Evolutionary conservation across 1,140 invertebrate genomes (phyloP).

Genomic region (Pomacea maculata): DNA sequence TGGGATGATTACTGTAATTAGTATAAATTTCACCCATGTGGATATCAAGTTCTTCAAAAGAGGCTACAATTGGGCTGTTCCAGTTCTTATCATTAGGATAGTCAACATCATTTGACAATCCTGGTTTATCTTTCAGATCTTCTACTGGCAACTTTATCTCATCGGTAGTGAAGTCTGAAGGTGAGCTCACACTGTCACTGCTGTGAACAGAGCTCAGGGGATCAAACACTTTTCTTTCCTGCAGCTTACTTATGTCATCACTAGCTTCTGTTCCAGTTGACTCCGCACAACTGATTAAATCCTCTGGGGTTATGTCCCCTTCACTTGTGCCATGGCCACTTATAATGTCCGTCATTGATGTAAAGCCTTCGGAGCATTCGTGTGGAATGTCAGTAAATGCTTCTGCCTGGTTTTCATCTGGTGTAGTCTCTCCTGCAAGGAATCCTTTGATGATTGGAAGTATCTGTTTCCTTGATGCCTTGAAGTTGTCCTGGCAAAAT

Average conservation of each 20-base stretch:
- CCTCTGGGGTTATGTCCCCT: slow-evolving; percentile 17
- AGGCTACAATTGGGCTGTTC: too few species aligned
- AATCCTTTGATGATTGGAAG: slow-evolving; percentile 55
- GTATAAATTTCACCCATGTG: too few species aligned
- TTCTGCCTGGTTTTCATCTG: slow-evolving; percentile 33
- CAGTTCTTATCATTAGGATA: too few species aligned
- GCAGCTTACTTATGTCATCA: not conserved
- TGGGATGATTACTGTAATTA: too few species aligned
- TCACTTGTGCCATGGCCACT: slow-evolving; percentile 11
- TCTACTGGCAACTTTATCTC: not conserved
- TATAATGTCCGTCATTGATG: slow-evolving; percentile 14
- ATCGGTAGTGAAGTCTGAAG: slow-evolving; percentile 5
- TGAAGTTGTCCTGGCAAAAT: slow-evolving; percentile 57
- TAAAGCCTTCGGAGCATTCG: slow-evolving; percentile 9
- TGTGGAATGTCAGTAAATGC: slow-evolving; percentile 3
- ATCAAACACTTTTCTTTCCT: slow-evolving; percentile 9
- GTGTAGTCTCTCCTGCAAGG: slow-evolving; percentile 42
- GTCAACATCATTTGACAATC: too few species aligned
- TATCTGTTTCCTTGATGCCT: slow-evolving; percentile 57
- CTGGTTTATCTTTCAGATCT: not conserved
- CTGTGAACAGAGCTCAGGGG: slow-evolving; percentile 12
- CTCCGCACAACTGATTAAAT: slow-evolving; percentile 7
- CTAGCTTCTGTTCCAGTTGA: not conserved
- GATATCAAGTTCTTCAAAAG: too few species aligned
- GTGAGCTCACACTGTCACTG: slow-evolving; percentile 7